phyloP scores from a whole-genome alignment of 2,888 invertebrate species.

The Nysson spinosus region DNA sequence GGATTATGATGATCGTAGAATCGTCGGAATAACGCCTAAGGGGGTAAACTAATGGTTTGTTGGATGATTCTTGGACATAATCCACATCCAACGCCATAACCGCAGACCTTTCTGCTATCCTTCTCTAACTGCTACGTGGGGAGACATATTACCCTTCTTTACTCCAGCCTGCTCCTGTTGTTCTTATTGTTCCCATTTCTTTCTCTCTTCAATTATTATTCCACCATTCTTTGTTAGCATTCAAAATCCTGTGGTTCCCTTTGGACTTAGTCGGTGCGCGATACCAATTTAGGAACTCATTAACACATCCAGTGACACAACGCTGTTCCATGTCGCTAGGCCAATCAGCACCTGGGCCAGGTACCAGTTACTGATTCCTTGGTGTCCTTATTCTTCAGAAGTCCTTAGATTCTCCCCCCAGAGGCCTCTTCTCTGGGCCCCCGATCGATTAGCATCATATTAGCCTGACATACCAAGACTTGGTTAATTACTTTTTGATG shows the following conservation, averaged over 20 bases:
- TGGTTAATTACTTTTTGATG: conserved; percentile 35
- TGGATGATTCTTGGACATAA: conserved; percentile 24
- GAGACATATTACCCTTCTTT: conserved; percentile 44
- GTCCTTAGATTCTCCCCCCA: too few relatives aligned
- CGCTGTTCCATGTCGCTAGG: too few relatives aligned
- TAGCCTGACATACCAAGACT: too few relatives aligned
- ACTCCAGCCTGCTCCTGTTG: background rate
- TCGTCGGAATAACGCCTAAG: conserved; percentile 41
- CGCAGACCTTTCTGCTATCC: conserved; percentile 24
- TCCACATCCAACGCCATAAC: conserved; percentile 44
- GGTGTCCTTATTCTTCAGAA: too few relatives aligned
- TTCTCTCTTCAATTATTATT: conserved; percentile 17
- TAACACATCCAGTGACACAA: too few relatives aligned
- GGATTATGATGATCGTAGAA: conserved; percentile 44
- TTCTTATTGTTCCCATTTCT: conserved; percentile 13
- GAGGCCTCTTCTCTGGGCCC: too few relatives aligned
- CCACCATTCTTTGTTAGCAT: background rate
- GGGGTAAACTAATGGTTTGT: conserved; percentile 2
- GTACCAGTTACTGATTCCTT: too few relatives aligned
- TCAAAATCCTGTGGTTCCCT: too few relatives aligned
- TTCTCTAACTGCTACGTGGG: conserved; percentile 3
- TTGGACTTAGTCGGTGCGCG: too few relatives aligned
- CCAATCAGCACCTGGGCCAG: too few relatives aligned
- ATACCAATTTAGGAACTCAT: too few relatives aligned
- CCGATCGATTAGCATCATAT: too few relatives aligned